Conservation (phyloP, 1,140 invertebrate genomes). For the Drosophila tani region DNA sequence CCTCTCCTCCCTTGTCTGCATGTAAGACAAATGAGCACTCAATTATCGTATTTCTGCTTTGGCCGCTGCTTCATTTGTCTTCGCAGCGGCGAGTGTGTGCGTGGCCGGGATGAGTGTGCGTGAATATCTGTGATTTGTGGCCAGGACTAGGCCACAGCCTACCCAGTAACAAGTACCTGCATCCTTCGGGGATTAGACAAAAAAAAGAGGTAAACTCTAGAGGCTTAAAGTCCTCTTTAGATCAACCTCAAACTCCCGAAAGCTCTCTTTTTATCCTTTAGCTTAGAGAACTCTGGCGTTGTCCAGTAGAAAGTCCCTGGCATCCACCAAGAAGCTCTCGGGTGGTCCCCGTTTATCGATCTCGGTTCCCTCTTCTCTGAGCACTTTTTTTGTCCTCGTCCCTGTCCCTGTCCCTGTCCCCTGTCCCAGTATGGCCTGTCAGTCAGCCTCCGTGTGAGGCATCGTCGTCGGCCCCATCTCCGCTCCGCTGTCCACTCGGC, state of each 20-base stretch:
- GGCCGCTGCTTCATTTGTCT: constrained; percentile 74
- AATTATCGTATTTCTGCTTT: constrained; percentile 83
- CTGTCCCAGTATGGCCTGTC: constrained; percentile 47
- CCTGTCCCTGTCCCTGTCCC: neutral
- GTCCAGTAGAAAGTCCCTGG: too few species aligned
- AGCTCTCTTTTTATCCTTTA: neutral
- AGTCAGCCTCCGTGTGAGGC: constrained; percentile 68
- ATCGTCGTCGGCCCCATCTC: constrained; percentile 22
- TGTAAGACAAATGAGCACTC: constrained; percentile 82
- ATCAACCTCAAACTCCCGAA: too few species aligned
- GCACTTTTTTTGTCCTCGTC: constrained; percentile 22
- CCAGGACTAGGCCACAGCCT: too few species aligned
- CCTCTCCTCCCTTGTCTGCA: constrained; percentile 51
- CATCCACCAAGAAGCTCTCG: constrained; percentile 11
- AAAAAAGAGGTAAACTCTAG: too few species aligned
- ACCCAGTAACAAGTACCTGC: too few species aligned
- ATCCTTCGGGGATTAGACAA: too few species aligned
- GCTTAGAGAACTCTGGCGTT: neutral
- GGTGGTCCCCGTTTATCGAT: constrained; percentile 37
- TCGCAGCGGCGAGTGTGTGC: constrained; percentile 12
- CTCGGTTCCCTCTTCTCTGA: neutral
- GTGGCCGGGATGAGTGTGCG: neutral
- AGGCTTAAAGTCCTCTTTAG: too few species aligned
- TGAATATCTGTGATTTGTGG: neutral
- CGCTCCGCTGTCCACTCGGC: constrained; percentile 24